These are phyloP conservation scores for Ypsolopha scabrella DNA, from an alignment of 2,888 invertebrate genomes.

Conservation along the genomic window DNA sequence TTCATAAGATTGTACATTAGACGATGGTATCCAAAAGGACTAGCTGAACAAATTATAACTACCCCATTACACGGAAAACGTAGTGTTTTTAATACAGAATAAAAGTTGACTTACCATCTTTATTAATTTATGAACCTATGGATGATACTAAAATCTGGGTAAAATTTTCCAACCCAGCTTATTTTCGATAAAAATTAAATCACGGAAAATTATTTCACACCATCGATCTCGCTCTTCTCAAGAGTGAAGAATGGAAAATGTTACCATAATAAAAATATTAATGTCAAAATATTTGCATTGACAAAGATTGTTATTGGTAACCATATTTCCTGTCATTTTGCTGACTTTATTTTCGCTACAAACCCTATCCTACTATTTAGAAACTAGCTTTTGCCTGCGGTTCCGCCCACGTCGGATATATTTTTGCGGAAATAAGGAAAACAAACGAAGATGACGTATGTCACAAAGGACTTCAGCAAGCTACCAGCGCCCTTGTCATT, in stretches of 20 bases:
- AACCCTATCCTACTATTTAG: too few species aligned
- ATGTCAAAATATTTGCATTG: slow-evolving; percentile 2
- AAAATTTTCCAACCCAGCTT: not conserved
- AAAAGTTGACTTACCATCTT: slow-evolving; percentile 1
- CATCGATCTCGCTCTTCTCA: slow-evolving; percentile 22
- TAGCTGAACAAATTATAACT: not conserved
- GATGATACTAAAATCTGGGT: not conserved
- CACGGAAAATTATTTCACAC: slow-evolving; percentile 21
- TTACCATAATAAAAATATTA: slow-evolving; percentile 2
- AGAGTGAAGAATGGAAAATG: not conserved
- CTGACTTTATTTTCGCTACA: too few species aligned
- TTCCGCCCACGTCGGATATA: too few species aligned
- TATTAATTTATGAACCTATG: not conserved
- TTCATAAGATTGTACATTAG: not conserved
- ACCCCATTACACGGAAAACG: not conserved
- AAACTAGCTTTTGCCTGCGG: too few species aligned
- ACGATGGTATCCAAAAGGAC: not conserved
- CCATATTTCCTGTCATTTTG: too few species aligned
- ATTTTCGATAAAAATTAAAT: slow-evolving; percentile 12
- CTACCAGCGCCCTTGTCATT: too few species aligned
- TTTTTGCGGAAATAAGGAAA: too few species aligned
- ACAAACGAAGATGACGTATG: too few species aligned
- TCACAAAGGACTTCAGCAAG: too few species aligned
- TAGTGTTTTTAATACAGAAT: not conserved
- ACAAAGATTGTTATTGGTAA: not conserved